These are phyloP conservation scores for Mimas tiliae DNA, from an alignment of 2,888 invertebrate species.

Conservation along the genomic window DNA sequence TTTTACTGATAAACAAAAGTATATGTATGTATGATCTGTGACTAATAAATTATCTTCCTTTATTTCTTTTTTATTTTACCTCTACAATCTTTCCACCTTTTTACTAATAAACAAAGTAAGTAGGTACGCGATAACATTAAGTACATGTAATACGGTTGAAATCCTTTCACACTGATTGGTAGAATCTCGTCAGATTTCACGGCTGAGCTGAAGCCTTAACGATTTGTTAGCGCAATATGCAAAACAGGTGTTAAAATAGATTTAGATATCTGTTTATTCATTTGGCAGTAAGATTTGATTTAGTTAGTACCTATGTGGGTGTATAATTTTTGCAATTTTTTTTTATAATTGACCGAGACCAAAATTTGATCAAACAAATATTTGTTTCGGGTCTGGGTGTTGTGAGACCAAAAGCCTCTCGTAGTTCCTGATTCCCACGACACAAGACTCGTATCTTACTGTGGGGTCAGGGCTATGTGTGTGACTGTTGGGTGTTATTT, in stretches of 20 bases:
- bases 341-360: too few species aligned
- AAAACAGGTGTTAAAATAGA: conserved; percentile 9
- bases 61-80: too few species aligned
- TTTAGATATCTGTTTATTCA: neutral
- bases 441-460: too few species aligned
- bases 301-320: neutral
- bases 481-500: too few species aligned
- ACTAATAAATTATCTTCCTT: too few species aligned
- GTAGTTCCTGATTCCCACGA: too few species aligned
- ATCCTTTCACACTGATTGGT: conserved; percentile 49
- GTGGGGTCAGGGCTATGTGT: too few species aligned
- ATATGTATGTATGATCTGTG: too few species aligned
- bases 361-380: too few species aligned
- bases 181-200: conserved; percentile 40
- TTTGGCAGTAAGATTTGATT: neutral
- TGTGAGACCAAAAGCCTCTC: too few species aligned
- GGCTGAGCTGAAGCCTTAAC: conserved; percentile 23
- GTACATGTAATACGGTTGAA: conserved; percentile 29
- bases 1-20: neutral
- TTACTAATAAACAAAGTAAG: neutral
- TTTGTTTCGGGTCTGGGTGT: too few species aligned
- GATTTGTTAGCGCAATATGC: conserved; percentile 1
- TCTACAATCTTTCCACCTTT: neutral
- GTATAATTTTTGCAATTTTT: too few species aligned
- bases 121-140: conserved; percentile 5